phyloP scores from a whole-genome alignment of 2,888 invertebrate genomes.

The Craniophora ligustri region DNA sequence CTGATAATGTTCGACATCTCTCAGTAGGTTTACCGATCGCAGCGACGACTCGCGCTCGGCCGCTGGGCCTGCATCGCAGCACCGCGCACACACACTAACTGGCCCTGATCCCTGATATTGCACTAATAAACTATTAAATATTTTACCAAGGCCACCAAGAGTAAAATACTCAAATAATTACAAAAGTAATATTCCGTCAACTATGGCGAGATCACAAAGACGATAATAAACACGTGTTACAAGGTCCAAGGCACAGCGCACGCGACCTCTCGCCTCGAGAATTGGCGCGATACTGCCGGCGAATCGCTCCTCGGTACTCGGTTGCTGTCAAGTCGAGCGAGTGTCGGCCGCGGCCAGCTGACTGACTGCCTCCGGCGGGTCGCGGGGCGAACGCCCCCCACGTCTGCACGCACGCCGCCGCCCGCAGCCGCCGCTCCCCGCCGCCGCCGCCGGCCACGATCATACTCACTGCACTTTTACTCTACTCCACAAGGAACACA shows the following conservation, averaged over 20 bases:
- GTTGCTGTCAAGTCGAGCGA: no score
- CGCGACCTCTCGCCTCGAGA: conserved; percentile 64
- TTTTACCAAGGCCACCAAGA: no score
- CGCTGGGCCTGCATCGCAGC: conserved; percentile 45
- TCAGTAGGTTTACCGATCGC: conserved; percentile 58
- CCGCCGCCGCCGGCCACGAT: no score
- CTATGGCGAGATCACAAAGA: conserved; percentile 19
- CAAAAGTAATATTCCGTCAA: conserved; percentile 1
- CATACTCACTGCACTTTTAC: no score
- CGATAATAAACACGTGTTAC: conserved; percentile 69
- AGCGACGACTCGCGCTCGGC: conserved; percentile 34
- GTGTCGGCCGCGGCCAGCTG: conserved; percentile 14
- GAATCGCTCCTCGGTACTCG: no score
- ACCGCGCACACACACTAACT: neutral
- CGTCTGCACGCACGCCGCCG: neutral
- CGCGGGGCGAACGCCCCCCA: conserved; percentile 13
- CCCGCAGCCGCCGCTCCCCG: no score
- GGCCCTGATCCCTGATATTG: no score
- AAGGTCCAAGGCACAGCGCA: conserved; percentile 11
- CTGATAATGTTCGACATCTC: conserved; percentile 33
- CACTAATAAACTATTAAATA: no score
- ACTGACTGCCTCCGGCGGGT: conserved; percentile 5
- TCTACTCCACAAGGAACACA: no score
- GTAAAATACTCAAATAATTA: neutral
- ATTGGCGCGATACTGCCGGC: conserved; percentile 58